These are phyloP conservation scores for Chironomus tentans DNA, from an alignment of 2,888 invertebrate genomes.

Conservation along the genomic window DNA sequence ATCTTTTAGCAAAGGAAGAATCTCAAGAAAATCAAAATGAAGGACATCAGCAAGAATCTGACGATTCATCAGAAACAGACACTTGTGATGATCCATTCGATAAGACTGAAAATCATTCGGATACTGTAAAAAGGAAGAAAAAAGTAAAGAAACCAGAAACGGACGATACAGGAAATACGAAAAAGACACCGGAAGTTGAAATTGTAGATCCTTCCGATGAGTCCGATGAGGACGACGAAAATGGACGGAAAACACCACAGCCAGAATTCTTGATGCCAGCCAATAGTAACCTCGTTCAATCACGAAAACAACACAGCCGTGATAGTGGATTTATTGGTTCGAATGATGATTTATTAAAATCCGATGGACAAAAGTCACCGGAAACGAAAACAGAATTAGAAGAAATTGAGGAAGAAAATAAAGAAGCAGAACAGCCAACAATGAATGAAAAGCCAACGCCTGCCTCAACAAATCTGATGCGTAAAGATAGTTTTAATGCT, in stretches of 20 bases:
- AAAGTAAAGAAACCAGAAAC: slow-evolving; percentile 57
- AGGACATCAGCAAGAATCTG: slow-evolving; percentile 41
- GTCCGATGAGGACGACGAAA: slow-evolving; percentile 46
- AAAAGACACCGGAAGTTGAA: slow-evolving; percentile 56
- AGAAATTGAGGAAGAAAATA: slow-evolving; percentile 52
- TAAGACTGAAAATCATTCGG: slow-evolving; percentile 64
- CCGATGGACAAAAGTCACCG: slow-evolving; percentile 32
- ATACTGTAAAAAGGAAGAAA: slow-evolving; percentile 76
- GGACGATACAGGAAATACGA: slow-evolving; percentile 38
- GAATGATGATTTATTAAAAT: slow-evolving; percentile 65
- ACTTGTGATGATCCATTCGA: slow-evolving; percentile 56
- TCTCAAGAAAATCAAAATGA: slow-evolving; percentile 44
- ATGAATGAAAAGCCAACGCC: not conserved
- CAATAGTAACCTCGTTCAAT: slow-evolving; percentile 51
- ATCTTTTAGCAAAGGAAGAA: slow-evolving; percentile 58
- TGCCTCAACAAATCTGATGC: slow-evolving; percentile 43
- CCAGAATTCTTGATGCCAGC: slow-evolving; percentile 51
- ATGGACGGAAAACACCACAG: slow-evolving; percentile 57
- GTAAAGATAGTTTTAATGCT: slow-evolving; percentile 86
- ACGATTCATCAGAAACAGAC: slow-evolving; percentile 53
- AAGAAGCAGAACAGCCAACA: slow-evolving; percentile 45
- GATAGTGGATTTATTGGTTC: slow-evolving; percentile 86
- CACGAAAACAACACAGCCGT: slow-evolving; percentile 71
- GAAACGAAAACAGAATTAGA: slow-evolving; percentile 50
- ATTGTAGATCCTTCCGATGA: slow-evolving; percentile 49